These are phyloP conservation scores for Lycopodina hypogea DNA, from an alignment of 37 sponge, comb jelly and placozoan species.

Conservation along the genomic window DNA sequence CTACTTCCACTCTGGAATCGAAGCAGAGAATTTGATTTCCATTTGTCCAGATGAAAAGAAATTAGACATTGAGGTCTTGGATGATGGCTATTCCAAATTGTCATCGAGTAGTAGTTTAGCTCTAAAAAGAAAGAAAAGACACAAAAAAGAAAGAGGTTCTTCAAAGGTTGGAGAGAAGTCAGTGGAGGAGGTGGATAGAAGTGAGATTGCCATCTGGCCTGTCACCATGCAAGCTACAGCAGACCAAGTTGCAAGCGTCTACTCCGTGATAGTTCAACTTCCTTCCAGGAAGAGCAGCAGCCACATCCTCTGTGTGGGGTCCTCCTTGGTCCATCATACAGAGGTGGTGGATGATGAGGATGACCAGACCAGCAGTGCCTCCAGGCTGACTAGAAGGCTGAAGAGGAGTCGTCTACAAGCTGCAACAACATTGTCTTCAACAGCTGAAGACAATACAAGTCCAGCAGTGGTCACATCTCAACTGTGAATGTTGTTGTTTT, in stretches of 20 bases:
- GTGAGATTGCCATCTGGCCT: not conserved
- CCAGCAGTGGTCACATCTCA: too few species aligned
- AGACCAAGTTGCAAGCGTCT: not conserved
- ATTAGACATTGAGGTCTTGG: too few species aligned
- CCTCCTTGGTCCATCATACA: not conserved
- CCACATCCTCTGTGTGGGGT: slow-evolving; percentile 6
- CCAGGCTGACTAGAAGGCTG: too few species aligned
- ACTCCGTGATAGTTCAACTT: not conserved
- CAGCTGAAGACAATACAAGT: too few species aligned
- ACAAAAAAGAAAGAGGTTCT: not conserved
- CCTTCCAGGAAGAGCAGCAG: not conserved
- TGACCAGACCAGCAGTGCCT: too few species aligned
- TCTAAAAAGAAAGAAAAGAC: not conserved
- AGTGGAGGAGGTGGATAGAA: not conserved
- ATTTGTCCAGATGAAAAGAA: too few species aligned
- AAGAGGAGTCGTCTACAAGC: too few species aligned
- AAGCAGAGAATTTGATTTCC: not conserved
- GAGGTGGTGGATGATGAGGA: too few species aligned
- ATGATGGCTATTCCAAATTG: not conserved
- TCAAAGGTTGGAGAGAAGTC: not conserved
- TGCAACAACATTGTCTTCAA: too few species aligned
- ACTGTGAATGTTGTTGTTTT: too few species aligned
- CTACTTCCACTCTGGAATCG: not conserved
- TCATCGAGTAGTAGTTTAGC: not conserved
- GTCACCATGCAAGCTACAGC: not conserved